These are phyloP conservation scores for Eidolon dupreanum DNA, from an alignment of 2,797 vertebrate species.

Conservation along the genomic window DNA sequence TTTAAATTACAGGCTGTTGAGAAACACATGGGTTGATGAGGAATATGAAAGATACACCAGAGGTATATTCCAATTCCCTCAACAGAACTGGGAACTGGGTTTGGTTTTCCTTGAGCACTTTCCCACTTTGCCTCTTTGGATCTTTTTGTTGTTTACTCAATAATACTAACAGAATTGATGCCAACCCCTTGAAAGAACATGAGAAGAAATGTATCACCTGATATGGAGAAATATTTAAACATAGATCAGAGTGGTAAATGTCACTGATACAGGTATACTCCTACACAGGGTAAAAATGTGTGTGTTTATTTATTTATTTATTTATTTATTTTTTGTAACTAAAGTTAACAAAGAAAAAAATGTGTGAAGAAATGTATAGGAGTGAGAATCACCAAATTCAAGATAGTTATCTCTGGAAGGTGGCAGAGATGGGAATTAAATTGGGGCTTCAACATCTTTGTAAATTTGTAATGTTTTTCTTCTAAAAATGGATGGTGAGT, in stretches of 20 bases:
- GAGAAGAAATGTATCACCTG: background rate
- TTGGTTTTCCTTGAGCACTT: background rate
- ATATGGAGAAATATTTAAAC: background rate
- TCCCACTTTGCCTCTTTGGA: background rate
- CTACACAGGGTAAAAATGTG: rapidly evolving
- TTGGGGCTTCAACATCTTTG: background rate
- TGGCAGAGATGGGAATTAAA: background rate
- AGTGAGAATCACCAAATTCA: background rate
- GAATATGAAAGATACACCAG: background rate
- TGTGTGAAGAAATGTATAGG: background rate
- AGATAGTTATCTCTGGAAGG: background rate
- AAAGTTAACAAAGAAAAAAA: background rate
- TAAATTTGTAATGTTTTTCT: background rate
- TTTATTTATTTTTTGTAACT: background rate
- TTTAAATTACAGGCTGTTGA: background rate
- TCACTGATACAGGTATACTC: background rate
- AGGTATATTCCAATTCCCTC: background rate
- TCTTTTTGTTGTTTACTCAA: background rate
- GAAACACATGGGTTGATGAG: background rate
- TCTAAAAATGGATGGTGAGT: background rate
- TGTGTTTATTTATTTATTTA: background rate
- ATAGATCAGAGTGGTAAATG: background rate
- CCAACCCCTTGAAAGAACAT: background rate
- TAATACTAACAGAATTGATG: background rate
- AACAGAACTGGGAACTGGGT: background rate